phyloP scores from a whole-genome alignment of 2,888 invertebrate genomes.

The Chalcosyrphus nemorum region DNA sequence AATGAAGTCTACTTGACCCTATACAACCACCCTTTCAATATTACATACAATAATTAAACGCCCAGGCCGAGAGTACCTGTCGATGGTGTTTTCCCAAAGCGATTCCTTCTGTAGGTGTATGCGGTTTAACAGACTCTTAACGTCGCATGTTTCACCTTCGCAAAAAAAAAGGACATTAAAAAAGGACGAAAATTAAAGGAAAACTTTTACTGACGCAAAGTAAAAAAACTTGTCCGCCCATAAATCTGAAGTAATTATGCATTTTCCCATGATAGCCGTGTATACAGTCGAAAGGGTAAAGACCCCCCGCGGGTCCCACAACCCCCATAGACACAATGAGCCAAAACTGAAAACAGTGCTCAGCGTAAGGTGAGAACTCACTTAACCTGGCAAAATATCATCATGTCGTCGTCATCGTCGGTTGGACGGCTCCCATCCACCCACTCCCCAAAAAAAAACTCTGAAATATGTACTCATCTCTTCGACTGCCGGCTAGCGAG shows the following conservation, averaged over 20 bases:
- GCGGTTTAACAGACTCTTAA: neutral
- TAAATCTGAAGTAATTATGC: conserved; percentile 65
- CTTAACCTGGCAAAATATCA: conserved; percentile 50
- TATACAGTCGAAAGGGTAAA: conserved; percentile 43
- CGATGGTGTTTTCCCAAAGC: neutral
- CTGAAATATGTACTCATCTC: conserved; percentile 20
- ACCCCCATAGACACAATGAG: conserved; percentile 37
- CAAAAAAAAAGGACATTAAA: conserved; percentile 8
- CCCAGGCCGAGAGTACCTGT: neutral
- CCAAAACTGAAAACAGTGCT: conserved; percentile 48
- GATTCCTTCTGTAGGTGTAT: neutral
- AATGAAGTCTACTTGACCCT: conserved; percentile 23
- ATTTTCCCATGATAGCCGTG: conserved; percentile 40
- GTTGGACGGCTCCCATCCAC: too few relatives aligned
- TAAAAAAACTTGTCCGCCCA: conserved; percentile 18
- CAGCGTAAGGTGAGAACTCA: conserved; percentile 56
- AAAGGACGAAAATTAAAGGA: conserved; percentile 18
- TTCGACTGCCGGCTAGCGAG: neutral
- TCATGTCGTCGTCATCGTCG: too few relatives aligned
- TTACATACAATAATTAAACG: conserved; percentile 22
- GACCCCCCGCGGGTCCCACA: neutral
- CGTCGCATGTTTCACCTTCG: conserved; percentile 16
- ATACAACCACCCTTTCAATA: neutral
- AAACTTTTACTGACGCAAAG: conserved; percentile 23
- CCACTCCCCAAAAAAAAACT: too few relatives aligned